These are phyloP conservation scores for Trichoplax adhaerens DNA, from an alignment of 37 sponge, comb jelly and placozoan genomes.

Conservation along the genomic window DNA sequence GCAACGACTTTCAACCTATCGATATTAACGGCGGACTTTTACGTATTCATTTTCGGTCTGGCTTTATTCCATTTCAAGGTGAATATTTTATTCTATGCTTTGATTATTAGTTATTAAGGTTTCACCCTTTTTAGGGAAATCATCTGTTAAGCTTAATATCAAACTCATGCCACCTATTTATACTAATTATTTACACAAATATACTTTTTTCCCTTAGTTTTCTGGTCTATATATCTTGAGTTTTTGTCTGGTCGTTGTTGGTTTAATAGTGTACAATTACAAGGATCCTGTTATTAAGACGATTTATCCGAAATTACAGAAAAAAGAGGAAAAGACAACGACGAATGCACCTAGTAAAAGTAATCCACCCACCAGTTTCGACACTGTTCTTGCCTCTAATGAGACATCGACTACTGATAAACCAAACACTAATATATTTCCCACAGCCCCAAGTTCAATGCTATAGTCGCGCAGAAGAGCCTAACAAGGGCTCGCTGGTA, in stretches of 20 bases:
- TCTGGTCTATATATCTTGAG: conserved; percentile 43
- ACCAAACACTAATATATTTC: too few relatives aligned
- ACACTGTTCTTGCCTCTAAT: too few relatives aligned
- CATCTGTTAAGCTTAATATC: neutral
- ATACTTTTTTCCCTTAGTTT: conserved; percentile 31
- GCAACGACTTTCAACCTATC: conserved; percentile 68
- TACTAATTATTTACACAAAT: neutral
- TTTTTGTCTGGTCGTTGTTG: conserved; percentile 39
- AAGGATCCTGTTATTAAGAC: conserved; percentile 6
- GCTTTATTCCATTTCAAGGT: conserved; percentile 60
- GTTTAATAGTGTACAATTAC: conserved; percentile 55
- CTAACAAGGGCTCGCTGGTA: too few relatives aligned
- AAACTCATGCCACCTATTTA: neutral
- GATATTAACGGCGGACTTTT: conserved; percentile 69
- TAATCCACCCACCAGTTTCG: too few relatives aligned
- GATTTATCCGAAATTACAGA: too few relatives aligned
- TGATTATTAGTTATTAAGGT: neutral
- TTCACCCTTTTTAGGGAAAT: neutral
- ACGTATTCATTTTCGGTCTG: conserved; percentile 50
- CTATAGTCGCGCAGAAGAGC: too few relatives aligned
- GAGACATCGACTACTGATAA: too few relatives aligned
- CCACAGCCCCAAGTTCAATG: too few relatives aligned
- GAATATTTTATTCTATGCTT: conserved; percentile 6
- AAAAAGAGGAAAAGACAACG: too few relatives aligned
- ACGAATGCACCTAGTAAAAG: too few relatives aligned